Conservation (phyloP, 2,888 invertebrate genomes). For the Chironomus riparius region DNA sequence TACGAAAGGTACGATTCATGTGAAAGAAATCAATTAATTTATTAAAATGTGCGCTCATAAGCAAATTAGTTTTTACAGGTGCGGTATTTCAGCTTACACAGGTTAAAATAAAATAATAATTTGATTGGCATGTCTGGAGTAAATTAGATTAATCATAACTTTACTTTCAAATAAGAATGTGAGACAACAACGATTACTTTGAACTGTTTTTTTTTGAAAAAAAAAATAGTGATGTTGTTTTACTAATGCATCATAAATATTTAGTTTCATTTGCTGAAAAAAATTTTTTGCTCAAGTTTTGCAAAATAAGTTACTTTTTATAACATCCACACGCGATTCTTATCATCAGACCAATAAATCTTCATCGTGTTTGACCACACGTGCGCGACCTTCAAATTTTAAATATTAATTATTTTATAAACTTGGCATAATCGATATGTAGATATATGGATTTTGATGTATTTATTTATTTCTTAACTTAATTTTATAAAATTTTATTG, state of each 20-base stretch:
- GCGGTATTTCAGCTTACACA: neutral
- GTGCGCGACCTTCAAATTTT: conserved; percentile 8
- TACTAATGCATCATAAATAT: neutral
- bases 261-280: neutral
- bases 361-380: conserved; percentile 16
- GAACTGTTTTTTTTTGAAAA: no score
- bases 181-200: no score
- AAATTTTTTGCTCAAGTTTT: neutral
- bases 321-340: conserved; percentile 9
- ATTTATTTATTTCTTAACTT: no score
- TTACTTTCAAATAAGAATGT: neutral
- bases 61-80: conserved; percentile 20
- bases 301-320: neutral
- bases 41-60: neutral
- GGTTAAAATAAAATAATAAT: neutral
- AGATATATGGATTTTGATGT: no score
- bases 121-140: neutral
- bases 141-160: conserved; percentile 5
- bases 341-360: conserved; percentile 23
- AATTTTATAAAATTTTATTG: no score
- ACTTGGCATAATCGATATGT: no score
- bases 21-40: conserved; percentile 19
- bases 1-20: conserved; percentile 8
- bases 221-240: no score
- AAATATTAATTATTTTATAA: neutral